Conservation (phyloP, 2,797 vertebrate genomes). For the Paedocypris micromegethes region DNA sequence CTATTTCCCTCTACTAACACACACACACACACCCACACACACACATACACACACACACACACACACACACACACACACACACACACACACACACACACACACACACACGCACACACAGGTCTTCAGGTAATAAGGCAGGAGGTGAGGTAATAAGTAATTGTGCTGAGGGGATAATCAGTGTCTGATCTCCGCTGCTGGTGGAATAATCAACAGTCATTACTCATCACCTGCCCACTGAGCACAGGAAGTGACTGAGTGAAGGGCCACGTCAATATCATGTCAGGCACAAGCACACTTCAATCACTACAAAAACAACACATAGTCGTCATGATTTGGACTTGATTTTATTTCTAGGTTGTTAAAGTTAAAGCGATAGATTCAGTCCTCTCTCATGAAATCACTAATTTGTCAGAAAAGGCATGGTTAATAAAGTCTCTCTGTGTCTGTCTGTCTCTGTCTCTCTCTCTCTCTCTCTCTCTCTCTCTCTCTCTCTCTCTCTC, state of each 20-base stretch:
- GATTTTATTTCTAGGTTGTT: too few species aligned
- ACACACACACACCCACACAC: background rate
- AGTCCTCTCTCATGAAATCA: too few species aligned
- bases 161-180: too few species aligned
- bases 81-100: background rate
- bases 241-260: constrained; percentile 25
- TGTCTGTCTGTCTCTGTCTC: background rate
- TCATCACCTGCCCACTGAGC: constrained; percentile 7
- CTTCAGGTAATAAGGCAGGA: too few species aligned
- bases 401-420: too few species aligned
- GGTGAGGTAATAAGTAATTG: too few species aligned
- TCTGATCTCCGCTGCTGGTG: too few species aligned
- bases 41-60: background rate
- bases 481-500: background rate
- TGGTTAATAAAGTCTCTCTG: too few species aligned
- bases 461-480: background rate
- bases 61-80: background rate
- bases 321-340: too few species aligned
- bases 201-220: too few species aligned
- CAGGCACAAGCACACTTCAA: constrained; percentile 16
- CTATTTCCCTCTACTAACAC: background rate
- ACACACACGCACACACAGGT: background rate
- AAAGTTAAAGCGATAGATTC: too few species aligned
- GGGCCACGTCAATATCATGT: constrained; percentile 24
- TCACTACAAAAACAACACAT: background rate